Base-by-base conservation (phyloP, 2,113 vertebrate species). In the Lagopus leucura region DNA sequence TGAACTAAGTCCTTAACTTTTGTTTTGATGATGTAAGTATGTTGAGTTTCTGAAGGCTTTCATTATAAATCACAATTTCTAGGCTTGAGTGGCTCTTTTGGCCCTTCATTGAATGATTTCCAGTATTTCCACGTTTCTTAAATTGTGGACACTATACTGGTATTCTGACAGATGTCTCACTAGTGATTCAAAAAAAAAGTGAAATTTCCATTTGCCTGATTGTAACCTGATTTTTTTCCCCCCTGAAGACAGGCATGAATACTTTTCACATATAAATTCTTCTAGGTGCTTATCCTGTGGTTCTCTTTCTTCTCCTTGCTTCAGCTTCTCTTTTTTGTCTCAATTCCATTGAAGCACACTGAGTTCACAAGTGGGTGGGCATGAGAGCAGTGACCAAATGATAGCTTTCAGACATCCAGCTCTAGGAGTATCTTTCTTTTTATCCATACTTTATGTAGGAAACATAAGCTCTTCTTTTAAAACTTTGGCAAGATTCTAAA, bases 41-140 rank as follows among this genome's bases (percentile, higher is more conserved):
- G 60, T 89, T 94, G 64, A 0, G 4, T 34, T 82, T 69, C 72
- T 38, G 63, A 72, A 60, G 20, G 81, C 93, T 92, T 61, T 76
- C 86, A 78, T 90, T 57, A 71, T 86, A 90, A 92, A 92, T 94
- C 43, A 86, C 43, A 25, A 89, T 93, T 92, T 90, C 80, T 64
- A 90, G 77, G 28, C 47, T 72, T 34, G 21, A 93, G 57, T 86
- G 3, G 67, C 74, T 90, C 77, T 74, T 55, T 18, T 57, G 34
- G 34, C 30, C 25, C 25, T 77, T 25, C 32, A 88, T 81, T 93
- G 79, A 90, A 83, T 71, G 42, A 80, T 77, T 92, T 92, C 67
- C 42, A 83, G 50, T 83, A 71, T 77, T 93, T 88, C 69, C 85
- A 85, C 21, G 19, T 88, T 95, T 90, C 52, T 78, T 74, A 52